Conservation (phyloP, 2,888 invertebrate species). For the Sylvicola fuscatus region DNA sequence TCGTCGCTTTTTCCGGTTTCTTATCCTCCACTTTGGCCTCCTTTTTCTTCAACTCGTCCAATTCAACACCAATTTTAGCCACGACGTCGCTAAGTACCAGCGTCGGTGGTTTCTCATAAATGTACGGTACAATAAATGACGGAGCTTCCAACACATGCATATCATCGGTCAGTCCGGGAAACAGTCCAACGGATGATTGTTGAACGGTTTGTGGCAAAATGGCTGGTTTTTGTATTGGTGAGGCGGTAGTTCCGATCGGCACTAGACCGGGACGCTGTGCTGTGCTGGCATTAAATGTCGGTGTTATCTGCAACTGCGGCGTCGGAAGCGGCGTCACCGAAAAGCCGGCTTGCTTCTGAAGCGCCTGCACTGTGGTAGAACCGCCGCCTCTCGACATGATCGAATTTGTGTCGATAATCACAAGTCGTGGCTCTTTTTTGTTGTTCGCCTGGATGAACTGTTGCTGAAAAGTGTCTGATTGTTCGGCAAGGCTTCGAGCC, state of each 20-base stretch:
- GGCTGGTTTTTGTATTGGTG: conserved; percentile 22
- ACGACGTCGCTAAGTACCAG: conserved; percentile 58
- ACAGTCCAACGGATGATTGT: conserved; percentile 20
- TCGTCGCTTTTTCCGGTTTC: background rate
- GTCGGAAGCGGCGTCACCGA: conserved; percentile 20
- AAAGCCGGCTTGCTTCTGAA: conserved; percentile 4
- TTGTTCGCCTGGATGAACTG: conserved; percentile 13
- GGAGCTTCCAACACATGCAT: conserved; percentile 88
- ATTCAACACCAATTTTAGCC: conserved; percentile 36
- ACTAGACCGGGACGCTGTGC: conserved; percentile 43
- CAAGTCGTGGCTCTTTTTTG: conserved; percentile 53
- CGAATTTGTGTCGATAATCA: conserved; percentile 61
- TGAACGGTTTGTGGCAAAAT: conserved; percentile 18
- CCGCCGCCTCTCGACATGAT: conserved; percentile 26
- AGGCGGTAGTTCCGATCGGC: conserved; percentile 34
- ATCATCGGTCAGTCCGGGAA: conserved; percentile 73
- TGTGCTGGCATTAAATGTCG: conserved; percentile 19
- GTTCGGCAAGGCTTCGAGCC: conserved; percentile 13
- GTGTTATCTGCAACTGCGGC: no score
- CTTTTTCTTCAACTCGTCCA: conserved; percentile 34
- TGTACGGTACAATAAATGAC: conserved; percentile 82
- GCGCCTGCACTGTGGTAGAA: conserved; percentile 12
- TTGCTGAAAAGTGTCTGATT: conserved; percentile 5
- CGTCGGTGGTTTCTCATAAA: conserved; percentile 74
- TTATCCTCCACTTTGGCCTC: conserved; percentile 29